Conservation (phyloP, 2,888 invertebrate species). For the Drosophila merina region DNA sequence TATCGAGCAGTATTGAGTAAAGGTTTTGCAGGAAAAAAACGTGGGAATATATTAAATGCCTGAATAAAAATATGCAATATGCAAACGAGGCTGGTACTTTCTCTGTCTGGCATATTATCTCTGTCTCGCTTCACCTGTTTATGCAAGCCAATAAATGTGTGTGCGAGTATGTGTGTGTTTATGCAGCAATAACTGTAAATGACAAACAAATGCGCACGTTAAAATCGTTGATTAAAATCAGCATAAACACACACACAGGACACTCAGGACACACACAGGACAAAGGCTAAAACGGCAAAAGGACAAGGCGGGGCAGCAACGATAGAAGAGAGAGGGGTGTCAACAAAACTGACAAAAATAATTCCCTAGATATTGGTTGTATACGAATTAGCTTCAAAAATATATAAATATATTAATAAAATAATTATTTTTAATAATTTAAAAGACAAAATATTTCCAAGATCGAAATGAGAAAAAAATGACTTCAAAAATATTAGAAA, state of each 20-base stretch:
- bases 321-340: neutral
- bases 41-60: constrained; percentile 5
- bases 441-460: neutral
- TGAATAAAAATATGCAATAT: constrained; percentile 36
- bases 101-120: constrained; percentile 1
- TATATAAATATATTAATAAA: neutral
- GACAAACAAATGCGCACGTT: constrained; percentile 60
- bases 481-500: neutral
- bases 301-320: neutral
- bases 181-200: constrained; percentile 57
- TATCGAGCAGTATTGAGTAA: constrained; percentile 41
- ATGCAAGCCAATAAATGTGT: constrained; percentile 27
- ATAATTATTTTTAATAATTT: neutral
- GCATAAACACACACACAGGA: constrained; percentile 48
- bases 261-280: constrained; percentile 34
- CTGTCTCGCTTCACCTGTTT: constrained; percentile 23
- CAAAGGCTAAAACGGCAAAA: constrained; percentile 36
- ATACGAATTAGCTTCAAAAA: neutral
- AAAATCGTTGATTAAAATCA: constrained; percentile 66
- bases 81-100: constrained; percentile 21
- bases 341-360: constrained; percentile 7
- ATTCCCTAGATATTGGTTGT: neutral
- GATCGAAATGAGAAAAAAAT: neutral
- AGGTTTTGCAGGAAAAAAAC: constrained; percentile 9
- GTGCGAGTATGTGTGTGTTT: constrained; percentile 22